A percentile compares a stretch with the other conserved stretches of the same genome.
Evolutionary conservation across 2,113 vertebrate genomes (phyloP).

Genomic region (Illadopsis cleaveri): DNA sequence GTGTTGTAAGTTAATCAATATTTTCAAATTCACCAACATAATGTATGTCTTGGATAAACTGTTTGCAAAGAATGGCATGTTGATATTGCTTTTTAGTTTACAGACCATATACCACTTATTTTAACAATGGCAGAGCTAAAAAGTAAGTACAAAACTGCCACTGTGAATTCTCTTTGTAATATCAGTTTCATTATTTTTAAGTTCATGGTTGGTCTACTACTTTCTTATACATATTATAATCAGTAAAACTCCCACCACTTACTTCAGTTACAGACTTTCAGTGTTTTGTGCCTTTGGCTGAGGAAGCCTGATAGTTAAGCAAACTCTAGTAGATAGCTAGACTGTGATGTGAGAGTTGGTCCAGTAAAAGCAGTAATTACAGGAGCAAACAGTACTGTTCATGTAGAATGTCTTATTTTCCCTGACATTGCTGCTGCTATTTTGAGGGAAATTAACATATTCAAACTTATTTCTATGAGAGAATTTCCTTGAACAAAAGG

Average conservation of each 20-base stretch:
- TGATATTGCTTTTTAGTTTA: background rate
- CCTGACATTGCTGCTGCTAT: background rate
- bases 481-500: background rate
- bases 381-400: background rate
- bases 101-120: background rate
- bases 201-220: background rate
- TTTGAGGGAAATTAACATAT: background rate
- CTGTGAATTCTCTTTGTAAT: background rate
- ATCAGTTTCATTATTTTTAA: constrained; percentile 25
- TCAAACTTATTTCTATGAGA: background rate
- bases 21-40: background rate
- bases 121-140: background rate
- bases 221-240: background rate
- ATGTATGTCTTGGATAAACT: background rate
- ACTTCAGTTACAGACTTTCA: constrained; percentile 18
- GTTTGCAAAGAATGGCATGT: background rate
- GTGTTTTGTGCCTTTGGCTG: background rate
- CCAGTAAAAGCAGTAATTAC: background rate
- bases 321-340: background rate
- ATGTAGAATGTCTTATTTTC: background rate
- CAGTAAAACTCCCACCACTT: background rate
- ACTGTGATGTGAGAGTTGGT: background rate
- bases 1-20: background rate
- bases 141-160: background rate
- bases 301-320: background rate